These are phyloP conservation scores for Apantesis nais DNA, from an alignment of 2,888 invertebrate genomes.

Conservation along the genomic window DNA sequence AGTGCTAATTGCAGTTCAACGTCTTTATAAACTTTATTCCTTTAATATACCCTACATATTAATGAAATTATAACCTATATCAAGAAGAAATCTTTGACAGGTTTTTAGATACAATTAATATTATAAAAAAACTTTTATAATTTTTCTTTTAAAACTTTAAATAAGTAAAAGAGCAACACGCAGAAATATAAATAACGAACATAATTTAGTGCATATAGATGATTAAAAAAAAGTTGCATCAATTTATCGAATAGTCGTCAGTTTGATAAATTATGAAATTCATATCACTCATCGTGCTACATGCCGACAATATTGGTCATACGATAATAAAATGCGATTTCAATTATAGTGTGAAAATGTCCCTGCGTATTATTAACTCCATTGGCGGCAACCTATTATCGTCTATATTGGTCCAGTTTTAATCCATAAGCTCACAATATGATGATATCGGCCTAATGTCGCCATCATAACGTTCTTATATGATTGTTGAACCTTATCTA, in stretches of 20 bases:
- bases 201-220: too few species aligned
- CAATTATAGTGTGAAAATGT: constrained; percentile 1
- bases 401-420: constrained; percentile 58
- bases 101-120: background rate
- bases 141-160: background rate
- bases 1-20: background rate
- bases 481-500: constrained; percentile 39
- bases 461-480: constrained; percentile 30
- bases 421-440: constrained; percentile 54
- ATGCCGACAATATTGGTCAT: background rate
- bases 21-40: background rate
- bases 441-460: constrained; percentile 27
- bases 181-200: too few species aligned
- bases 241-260: background rate
- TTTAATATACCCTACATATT: background rate
- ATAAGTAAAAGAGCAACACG: too few species aligned
- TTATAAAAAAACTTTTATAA: background rate
- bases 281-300: background rate
- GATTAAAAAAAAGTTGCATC: background rate
- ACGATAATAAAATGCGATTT: background rate
- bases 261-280: background rate
- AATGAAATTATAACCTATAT: too few species aligned
- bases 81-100: too few species aligned
- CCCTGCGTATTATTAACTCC: constrained; percentile 32
- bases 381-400: constrained; percentile 48